Evolutionary conservation across 2,888 invertebrate species (phyloP).

Genomic region (Eristalinus aeneus): DNA sequence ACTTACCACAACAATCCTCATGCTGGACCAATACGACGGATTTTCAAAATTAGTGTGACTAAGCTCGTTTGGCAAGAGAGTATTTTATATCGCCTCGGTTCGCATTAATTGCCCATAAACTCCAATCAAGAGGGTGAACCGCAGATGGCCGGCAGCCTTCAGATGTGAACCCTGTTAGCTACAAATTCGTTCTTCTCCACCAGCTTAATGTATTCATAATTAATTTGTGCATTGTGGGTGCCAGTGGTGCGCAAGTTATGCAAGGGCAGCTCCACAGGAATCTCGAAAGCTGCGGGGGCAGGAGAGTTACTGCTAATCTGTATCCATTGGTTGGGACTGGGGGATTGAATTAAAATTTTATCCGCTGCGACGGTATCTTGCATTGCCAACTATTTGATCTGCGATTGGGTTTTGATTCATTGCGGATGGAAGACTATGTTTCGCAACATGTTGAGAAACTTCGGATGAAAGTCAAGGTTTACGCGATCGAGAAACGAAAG

Average conservation of each 20-base stretch:
- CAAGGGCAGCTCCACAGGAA: background rate
- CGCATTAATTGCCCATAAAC: conserved; percentile 30
- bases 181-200: background rate
- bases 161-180: background rate
- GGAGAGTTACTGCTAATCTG: background rate
- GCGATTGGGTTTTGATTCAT: background rate
- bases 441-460: background rate
- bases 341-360: background rate
- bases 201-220: conserved; percentile 14
- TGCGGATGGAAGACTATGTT: background rate
- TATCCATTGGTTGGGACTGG: background rate
- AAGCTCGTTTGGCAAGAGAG: background rate
- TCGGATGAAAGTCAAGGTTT: background rate
- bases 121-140: conserved; percentile 1
- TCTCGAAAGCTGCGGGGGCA: background rate
- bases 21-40: background rate
- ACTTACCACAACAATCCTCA: conserved; percentile 50
- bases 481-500: background rate
- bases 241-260: background rate
- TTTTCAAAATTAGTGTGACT: background rate
- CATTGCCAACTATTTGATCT: background rate
- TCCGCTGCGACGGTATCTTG: background rate
- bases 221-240: conserved; percentile 18
- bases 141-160: background rate
- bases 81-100: conserved; percentile 17